Percentiles rank a stretch among this genome's conserved stretches.
Conservation (phyloP, 1,140 invertebrate genomes). For the Drosophila bipectinata region DNA sequence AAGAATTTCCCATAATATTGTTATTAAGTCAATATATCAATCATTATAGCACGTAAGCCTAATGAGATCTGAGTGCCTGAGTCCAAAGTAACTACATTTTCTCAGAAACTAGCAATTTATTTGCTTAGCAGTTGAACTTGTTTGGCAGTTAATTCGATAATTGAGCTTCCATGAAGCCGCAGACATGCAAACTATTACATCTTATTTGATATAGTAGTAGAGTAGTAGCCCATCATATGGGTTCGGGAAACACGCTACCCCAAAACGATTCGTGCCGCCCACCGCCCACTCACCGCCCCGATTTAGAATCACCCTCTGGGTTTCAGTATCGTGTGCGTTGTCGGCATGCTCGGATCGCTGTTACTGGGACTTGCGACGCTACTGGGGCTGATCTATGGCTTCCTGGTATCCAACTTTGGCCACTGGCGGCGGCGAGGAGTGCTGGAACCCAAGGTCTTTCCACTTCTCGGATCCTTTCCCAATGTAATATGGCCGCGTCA, state of each 20-base stretch:
- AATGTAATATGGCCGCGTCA: conserved; percentile 71
- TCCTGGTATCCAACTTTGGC: conserved; percentile 81
- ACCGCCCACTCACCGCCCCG: not conserved
- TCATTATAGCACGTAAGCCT: no score
- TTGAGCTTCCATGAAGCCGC: not conserved
- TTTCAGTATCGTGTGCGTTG: conserved; percentile 20
- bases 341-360: conserved; percentile 44
- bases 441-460: conserved; percentile 52
- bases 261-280: not conserved
- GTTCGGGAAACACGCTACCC: not conserved
- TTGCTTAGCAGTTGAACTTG: not conserved
- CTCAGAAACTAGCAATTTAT: not conserved
- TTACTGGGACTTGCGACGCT: conserved; percentile 21
- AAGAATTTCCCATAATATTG: no score
- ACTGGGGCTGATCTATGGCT: conserved; percentile 61
- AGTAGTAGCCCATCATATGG: not conserved
- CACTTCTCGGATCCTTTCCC: conserved; percentile 84
- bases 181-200: conserved; percentile 9
- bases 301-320: conserved; percentile 6
- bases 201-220: not conserved
- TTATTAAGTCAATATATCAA: no score
- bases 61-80: no score
- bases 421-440: conserved; percentile 80
- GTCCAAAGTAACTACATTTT: not conserved
- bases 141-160: conserved; percentile 32